Evolutionary conservation across 2,797 vertebrate species (phyloP).

Genomic region (Gadopsis marmoratus): DNA sequence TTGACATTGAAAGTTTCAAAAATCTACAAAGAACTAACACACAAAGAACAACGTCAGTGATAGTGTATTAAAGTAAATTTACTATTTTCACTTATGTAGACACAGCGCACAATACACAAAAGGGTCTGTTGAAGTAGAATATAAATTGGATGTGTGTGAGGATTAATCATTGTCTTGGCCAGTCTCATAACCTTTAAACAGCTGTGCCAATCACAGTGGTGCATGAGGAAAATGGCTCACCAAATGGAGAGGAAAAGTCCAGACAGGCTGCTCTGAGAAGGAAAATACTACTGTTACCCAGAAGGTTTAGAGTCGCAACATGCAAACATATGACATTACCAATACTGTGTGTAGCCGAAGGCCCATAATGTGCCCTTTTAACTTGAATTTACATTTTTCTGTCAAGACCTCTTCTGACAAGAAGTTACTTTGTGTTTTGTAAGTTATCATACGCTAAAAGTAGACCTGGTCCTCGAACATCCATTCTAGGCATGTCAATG

Average conservation of each 20-base stretch:
- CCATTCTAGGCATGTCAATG: constrained; percentile 19
- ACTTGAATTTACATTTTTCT: neutral
- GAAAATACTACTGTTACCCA: constrained; percentile 10
- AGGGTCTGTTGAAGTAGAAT: constrained; percentile 34
- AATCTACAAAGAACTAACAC: constrained; percentile 10
- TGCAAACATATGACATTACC: constrained; percentile 3
- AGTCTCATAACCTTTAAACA: constrained; percentile 46
- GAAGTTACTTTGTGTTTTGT: neutral
- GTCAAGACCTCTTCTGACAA: neutral
- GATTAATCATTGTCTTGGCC: constrained; percentile 53
- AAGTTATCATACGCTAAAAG: constrained; percentile 2
- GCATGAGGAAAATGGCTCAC: constrained; percentile 27
- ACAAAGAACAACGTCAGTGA: constrained; percentile 29
- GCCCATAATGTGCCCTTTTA: neutral
- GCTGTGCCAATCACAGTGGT: constrained; percentile 31
- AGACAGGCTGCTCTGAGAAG: constrained; percentile 5
- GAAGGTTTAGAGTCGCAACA: neutral
- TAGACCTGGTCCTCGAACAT: constrained; percentile 15
- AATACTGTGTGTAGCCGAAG: neutral
- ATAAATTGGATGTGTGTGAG: constrained; percentile 46
- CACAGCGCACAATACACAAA: constrained; percentile 47
- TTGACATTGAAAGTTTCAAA: constrained; percentile 39
- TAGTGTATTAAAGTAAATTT: constrained; percentile 16
- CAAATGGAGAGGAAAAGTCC: constrained; percentile 19
- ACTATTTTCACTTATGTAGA: constrained; percentile 28